phyloP scores from a whole-genome alignment of 2,888 invertebrate genomes.

The Ennomos fuscantarius region DNA sequence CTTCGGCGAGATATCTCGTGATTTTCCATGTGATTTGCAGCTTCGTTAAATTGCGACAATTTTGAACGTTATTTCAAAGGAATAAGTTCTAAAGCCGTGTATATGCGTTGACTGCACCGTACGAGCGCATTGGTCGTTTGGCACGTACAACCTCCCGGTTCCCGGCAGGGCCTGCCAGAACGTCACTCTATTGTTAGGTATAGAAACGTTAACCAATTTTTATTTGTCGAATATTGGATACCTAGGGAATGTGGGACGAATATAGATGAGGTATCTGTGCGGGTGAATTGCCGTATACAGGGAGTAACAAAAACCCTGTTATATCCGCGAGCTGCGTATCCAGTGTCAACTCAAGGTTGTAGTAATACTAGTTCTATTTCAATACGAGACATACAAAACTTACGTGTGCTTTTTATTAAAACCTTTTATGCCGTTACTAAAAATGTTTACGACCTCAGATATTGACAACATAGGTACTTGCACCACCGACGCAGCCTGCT shows the following conservation, averaged over 20 bases:
- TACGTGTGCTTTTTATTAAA: too few relatives aligned
- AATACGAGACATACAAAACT: too few relatives aligned
- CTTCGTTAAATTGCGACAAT: constrained; percentile 9
- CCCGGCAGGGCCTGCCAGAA: constrained; percentile 48
- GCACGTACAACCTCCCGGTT: constrained; percentile 53
- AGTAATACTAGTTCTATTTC: too few relatives aligned
- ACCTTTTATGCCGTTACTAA: too few relatives aligned
- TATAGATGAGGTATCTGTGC: constrained; percentile 24
- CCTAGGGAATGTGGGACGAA: constrained; percentile 19
- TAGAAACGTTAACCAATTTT: constrained; percentile 59
- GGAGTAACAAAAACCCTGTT: too few relatives aligned
- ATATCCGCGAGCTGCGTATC: too few relatives aligned
- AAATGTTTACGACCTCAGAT: too few relatives aligned
- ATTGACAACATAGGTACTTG: too few relatives aligned
- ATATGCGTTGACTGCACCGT: constrained; percentile 24
- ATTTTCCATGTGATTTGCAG: constrained; percentile 45
- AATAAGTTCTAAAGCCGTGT: constrained; percentile 17
- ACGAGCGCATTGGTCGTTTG: constrained; percentile 54
- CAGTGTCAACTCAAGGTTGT: too few relatives aligned
- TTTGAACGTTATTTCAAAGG: constrained; percentile 25
- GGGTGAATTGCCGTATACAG: constrained; percentile 15
- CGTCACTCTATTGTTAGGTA: constrained; percentile 57
- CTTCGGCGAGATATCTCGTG: constrained; percentile 37
- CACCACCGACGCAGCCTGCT: too few relatives aligned
- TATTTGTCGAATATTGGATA: constrained; percentile 55